Conservation (phyloP, 2,113 vertebrate species). For the Synchiropus splendidus region DNA sequence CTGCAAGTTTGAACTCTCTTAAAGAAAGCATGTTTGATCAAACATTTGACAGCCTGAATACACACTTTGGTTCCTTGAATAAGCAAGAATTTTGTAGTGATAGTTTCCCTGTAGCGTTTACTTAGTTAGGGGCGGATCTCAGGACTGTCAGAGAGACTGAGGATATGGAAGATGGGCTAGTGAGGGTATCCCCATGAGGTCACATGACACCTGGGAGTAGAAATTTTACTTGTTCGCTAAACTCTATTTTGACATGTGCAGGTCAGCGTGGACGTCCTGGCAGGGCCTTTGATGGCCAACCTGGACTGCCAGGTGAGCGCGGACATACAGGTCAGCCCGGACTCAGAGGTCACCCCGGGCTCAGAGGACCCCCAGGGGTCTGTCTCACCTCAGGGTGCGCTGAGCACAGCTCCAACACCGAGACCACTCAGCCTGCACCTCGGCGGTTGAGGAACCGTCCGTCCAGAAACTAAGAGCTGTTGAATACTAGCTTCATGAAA, state of each 20-base stretch:
- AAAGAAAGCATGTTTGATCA: too few species aligned
- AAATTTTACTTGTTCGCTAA: too few species aligned
- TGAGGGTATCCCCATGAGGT: too few species aligned
- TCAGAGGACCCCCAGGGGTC: conserved; percentile 65
- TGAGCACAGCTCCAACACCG: conserved; percentile 32
- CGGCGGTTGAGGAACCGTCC: conserved; percentile 48
- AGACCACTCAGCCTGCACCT: conserved; percentile 24
- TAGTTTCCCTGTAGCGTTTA: too few species aligned
- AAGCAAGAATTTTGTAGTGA: too few species aligned
- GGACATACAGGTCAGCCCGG: conserved; percentile 62
- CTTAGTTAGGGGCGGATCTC: too few species aligned
- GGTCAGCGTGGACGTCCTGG: conserved; percentile 66
- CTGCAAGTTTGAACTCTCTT: too few species aligned
- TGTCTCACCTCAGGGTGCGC: conserved; percentile 64
- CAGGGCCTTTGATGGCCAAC: conserved; percentile 62
- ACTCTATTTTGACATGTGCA: conserved; percentile 21
- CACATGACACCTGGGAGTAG: too few species aligned
- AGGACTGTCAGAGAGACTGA: too few species aligned
- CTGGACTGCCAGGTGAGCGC: conserved; percentile 63
- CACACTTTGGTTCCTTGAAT: too few species aligned
- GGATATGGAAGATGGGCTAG: too few species aligned
- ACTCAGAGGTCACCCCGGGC: conserved; percentile 61
- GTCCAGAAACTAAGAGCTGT: conserved; percentile 29
- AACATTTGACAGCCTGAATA: too few species aligned
- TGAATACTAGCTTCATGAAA: conserved; percentile 5